A percentile compares a stretch with the other conserved stretches of the same genome.
Evolutionary conservation across 2,113 vertebrate genomes (phyloP).

Genomic region (Gallinago paraguaiae): DNA sequence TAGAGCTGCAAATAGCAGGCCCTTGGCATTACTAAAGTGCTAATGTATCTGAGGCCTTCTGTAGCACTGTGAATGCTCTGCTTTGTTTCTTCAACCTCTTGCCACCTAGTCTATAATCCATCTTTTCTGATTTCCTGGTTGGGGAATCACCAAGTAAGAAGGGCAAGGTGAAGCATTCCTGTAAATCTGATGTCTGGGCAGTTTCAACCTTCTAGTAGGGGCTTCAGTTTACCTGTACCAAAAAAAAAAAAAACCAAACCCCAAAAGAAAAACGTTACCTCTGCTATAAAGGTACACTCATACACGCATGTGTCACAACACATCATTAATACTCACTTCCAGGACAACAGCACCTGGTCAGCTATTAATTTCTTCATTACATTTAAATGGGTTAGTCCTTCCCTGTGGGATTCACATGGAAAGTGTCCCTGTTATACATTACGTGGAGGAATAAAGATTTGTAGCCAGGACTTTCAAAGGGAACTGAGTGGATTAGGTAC

Average conservation of each 20-base stretch:
- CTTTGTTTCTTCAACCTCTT: background rate
- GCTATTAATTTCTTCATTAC: background rate
- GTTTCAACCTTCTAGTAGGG: background rate
- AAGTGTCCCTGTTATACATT: background rate
- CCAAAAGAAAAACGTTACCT: background rate
- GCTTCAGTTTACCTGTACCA: background rate
- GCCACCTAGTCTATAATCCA: background rate
- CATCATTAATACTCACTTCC: background rate
- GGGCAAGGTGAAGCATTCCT: background rate
- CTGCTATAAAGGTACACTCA: background rate
- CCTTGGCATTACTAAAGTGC: background rate
- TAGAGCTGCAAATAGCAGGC: background rate
- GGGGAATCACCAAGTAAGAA: background rate
- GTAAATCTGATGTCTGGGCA: background rate
- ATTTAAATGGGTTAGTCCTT: background rate
- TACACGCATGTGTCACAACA: background rate
- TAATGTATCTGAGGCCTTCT: background rate
- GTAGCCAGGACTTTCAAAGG: background rate
- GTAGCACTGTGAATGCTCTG: background rate
- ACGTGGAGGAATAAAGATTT: background rate
- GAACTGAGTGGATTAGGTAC: background rate
- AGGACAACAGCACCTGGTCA: background rate
- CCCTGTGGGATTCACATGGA: background rate
- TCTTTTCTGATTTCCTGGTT: background rate
- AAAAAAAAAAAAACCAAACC: background rate